Evolutionary conservation across 1,140 invertebrate species (phyloP).

Genomic region (Lasaia peninsularis): DNA sequence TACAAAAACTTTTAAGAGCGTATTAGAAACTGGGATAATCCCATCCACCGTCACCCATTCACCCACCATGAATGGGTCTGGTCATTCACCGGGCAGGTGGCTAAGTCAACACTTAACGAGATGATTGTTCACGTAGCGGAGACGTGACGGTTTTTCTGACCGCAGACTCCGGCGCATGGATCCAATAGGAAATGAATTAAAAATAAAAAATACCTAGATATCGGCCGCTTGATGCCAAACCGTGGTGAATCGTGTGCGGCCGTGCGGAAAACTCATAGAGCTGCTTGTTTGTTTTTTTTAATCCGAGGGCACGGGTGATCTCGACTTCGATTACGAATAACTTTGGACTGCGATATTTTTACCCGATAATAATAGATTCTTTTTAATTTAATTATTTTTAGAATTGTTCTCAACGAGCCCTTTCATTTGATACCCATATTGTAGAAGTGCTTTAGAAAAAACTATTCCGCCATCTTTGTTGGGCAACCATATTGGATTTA

Average conservation of each 20-base stretch:
- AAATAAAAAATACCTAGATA: slow-evolving; percentile 25
- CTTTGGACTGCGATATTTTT: not conserved
- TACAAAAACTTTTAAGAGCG: too few relatives aligned
- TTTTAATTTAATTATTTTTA: too few relatives aligned
- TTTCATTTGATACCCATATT: too few relatives aligned
- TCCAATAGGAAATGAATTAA: slow-evolving; percentile 31
- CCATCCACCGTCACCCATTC: slow-evolving; percentile 21
- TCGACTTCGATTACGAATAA: not conserved
- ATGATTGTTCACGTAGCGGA: slow-evolving; percentile 54
- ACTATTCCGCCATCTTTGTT: too few relatives aligned
- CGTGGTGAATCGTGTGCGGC: slow-evolving; percentile 41
- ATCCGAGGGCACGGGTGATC: slow-evolving; percentile 15
- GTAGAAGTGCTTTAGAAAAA: too few relatives aligned
- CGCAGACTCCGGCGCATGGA: slow-evolving; percentile 24
- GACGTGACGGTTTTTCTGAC: slow-evolving; percentile 40
- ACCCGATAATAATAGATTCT: too few relatives aligned
- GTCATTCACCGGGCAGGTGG: slow-evolving; percentile 40
- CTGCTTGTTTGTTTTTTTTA: slow-evolving; percentile 44
- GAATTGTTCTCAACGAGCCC: too few relatives aligned
- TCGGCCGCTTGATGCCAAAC: slow-evolving; percentile 34
- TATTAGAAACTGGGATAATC: not conserved
- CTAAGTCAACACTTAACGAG: slow-evolving; percentile 61
- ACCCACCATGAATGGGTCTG: slow-evolving; percentile 34
- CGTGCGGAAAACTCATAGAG: slow-evolving; percentile 40
- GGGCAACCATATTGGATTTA: too few relatives aligned